phyloP scores from a whole-genome alignment of 2,113 vertebrate genomes.

The Psittacula cyanocephala region DNA sequence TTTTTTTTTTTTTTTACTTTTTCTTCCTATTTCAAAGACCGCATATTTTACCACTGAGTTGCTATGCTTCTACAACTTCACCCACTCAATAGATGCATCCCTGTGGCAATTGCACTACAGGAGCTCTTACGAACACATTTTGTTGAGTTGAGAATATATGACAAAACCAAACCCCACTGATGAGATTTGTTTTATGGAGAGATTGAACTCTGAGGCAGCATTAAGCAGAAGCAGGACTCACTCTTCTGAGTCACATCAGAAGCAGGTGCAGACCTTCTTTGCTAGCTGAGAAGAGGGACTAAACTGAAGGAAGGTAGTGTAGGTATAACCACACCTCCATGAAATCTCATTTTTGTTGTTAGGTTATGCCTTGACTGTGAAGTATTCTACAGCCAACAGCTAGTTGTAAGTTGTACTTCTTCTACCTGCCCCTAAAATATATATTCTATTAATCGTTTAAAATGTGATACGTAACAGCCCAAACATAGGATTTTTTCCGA shows the following conservation, averaged over 20 bases:
- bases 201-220: background rate
- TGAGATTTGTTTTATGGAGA: background rate
- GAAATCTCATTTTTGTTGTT: background rate
- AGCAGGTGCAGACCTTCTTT: background rate
- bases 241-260: background rate
- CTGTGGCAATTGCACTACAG: fast-evolving
- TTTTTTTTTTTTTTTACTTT: background rate
- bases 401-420: background rate
- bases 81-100: fast-evolving
- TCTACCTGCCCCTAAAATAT: background rate
- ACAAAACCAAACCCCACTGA: background rate
- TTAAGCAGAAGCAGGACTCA: background rate
- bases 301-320: fast-evolving
- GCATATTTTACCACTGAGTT: background rate
- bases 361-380: background rate
- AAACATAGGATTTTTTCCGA: background rate
- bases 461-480: fast-evolving
- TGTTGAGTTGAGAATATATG: fast-evolving
- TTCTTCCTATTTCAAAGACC: background rate
- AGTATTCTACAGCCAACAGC: background rate
- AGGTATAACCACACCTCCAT: background rate
- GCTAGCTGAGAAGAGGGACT: background rate
- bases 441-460: background rate
- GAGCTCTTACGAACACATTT: fast-evolving
- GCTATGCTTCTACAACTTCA: background rate